Evolutionary conservation across 2,113 vertebrate species (phyloP), one percentile per base, ranked within the genome.

Genomic region (Ammodytes marinus): DNA sequence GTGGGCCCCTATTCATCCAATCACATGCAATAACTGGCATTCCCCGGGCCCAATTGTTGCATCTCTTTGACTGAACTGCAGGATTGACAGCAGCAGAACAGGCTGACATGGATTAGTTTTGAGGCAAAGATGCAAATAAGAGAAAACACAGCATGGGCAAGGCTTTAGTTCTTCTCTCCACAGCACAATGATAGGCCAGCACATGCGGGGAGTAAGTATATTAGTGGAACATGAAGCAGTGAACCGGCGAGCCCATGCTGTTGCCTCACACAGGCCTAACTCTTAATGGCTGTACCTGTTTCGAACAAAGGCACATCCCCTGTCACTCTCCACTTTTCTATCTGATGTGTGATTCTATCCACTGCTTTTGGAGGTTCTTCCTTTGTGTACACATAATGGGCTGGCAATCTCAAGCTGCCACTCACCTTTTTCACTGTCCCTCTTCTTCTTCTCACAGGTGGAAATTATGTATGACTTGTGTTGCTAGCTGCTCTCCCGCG

Each of bases 381-480:
- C 27, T 49, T 49, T 75, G 80, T 72, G 67, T 27, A 27, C 27
- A 27, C 58, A 43, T 54, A 84, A 83, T 58, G 71, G 84, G 81
- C 60, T 27, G 50, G 80, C 57, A 71, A 54, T 74, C 78, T 83
- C 73, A 73, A 27, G 10, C 45, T 72, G 54, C 42, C 86, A 78
- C 57, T 89, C 89, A 74, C 80, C 54, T 55, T 82, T 27, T 81
- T 77, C 54, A 43, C 70, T n/a, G 6, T 35, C 5, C 8, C 27
- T 17, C 14, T 13, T 37, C 37, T 53, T 39, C n/a, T 9, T 45
- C 35, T 14, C 87, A 80, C 72, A 85, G 84, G 91, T 88, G 83
- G 89, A 84, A 88, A 92, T 89, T 84, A 94, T 93, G 90, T 88
- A 93, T 76, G 85, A 86, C 82, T 90, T 80, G 84, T 83, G 71